Evolutionary conservation across 2,113 vertebrate genomes (phyloP), one percentile per base, ranked within the genome.

Genomic region (Gnathonemus echidnorhynchus): DNA sequence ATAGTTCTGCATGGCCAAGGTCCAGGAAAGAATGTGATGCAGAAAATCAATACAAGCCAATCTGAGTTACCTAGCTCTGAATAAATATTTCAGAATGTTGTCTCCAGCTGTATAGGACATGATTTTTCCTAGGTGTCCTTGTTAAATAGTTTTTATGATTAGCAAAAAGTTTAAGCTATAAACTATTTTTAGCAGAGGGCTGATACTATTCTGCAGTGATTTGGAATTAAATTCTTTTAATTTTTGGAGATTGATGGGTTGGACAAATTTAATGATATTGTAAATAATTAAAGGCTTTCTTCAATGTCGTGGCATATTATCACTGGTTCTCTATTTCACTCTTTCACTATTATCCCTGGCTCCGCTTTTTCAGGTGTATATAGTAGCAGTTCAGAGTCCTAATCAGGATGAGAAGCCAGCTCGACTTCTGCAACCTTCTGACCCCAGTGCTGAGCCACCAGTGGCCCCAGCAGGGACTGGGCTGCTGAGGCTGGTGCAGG

Each of bases 341-440:
- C 6, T 62, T 62, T 62, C 56, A 62, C 56, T 77, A 6, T 77
- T 77, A 77, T 39, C 45, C 9, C 80, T 39, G n/a, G 24, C 84
- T 50, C 46, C 80, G 11, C 8, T 90, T 74, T 84, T 90, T 94
- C 94, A 99, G 98, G 97, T 99, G 92, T 98, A 99, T 90, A 97
- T 98, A 84, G 96, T 97, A 88, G 97, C 97, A 49, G 94, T 97
- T 87, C 95, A 97, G 95, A 96, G 93, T 89, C 96, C 97, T 93
- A 95, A 87, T n/a, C 93, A 89, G 90, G 92, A 77, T 77, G 94
- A 94, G 58, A 31, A 62, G 48, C 56, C 92, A 1, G 86, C 1
- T 42, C 93, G 77, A 88, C 91, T 91, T 35, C 83, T 91, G 35
- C 92, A 93, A 90, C 95, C 93, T 92, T 90, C 86, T 0, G 88